phyloP scores from a whole-genome alignment of 1,140 invertebrate species.

The Drosophila erecta region DNA sequence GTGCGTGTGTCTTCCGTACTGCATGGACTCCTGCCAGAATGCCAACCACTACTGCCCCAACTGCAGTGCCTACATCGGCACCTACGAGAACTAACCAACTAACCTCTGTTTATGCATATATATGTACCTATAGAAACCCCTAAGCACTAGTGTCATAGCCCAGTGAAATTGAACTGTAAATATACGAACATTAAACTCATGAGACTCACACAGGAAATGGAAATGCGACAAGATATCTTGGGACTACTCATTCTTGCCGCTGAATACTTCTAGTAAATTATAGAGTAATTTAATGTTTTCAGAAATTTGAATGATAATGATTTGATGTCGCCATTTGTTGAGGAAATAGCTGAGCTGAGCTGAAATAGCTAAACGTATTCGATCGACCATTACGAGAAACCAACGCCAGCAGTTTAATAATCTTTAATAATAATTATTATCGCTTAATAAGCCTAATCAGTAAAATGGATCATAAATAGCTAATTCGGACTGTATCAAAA shows the following conservation, averaged over 20 bases:
- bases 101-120: conserved; percentile 4
- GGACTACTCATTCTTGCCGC: neutral
- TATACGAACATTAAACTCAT: conserved; percentile 22
- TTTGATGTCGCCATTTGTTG: too few species aligned
- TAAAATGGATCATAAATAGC: neutral
- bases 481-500: neutral
- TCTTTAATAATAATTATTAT: neutral
- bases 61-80: conserved; percentile 88
- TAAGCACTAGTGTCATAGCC: conserved; percentile 14
- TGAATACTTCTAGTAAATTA: neutral
- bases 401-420: neutral
- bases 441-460: neutral
- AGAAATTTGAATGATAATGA: neutral
- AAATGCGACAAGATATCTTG: conserved; percentile 21
- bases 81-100: conserved; percentile 84
- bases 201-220: conserved; percentile 1
- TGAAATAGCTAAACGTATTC: neutral
- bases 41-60: conserved; percentile 89
- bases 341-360: too few species aligned
- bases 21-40: conserved; percentile 87
- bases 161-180: conserved; percentile 35
- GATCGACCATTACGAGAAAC: neutral
- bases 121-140: conserved; percentile 1
- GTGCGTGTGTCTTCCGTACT: conserved; percentile 88
- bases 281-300: neutral